Base-by-base conservation (phyloP, 2,888 invertebrate species). In the Hydrotaea cyrtoneurina region DNA sequence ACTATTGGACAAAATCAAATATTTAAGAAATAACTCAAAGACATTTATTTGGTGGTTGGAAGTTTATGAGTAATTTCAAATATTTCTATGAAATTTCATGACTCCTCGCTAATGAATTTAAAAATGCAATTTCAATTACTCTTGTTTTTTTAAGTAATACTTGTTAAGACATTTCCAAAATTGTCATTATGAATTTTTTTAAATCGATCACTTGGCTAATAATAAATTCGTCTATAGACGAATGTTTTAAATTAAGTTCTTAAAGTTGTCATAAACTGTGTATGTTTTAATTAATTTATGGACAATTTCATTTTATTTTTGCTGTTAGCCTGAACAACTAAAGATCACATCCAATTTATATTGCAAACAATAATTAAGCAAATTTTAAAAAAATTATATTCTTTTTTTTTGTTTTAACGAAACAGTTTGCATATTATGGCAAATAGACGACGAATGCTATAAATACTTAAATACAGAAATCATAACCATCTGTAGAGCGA, bases 211-310 rank as follows among this genome's bases (percentile, higher is more conserved):
- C n/a, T n/a, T n/a, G n/a, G n/a, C n/a, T 10, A 13, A 50, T n/a
- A 50, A 4, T 50, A n/a, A 2, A 31, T 31, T 4, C 7, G 31
- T 7, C 31, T 2, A n/a, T n/a, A 31, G 31, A 31, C 1, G 50
- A 2, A n/a, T 59, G 23, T 59, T 59, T 59, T 2, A 26, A 59
- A 59, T 59, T 4, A 11, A 7, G 13, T 50, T 46, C 1, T 31
- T 62, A n/a, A 69, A 69, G 43, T 43, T 26, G 15, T 59, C 59
- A 78, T 78, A 71, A 26, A 69, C 39, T 62, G 31, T 36, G 0
- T 62, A 31, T 15, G 15, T 26, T 4, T 69, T 26, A 73, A 79
- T 79, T 50, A 79, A 79, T 73, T 79, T 79, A 79, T 73, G 43
- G 17, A 17, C 36, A 64, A 62, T 62, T 62, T 62, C n/a, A 31